These are phyloP conservation scores for Scaptodrosophila lebanonensis DNA, from an alignment of 1,140 invertebrate genomes.

Conservation along the genomic window DNA sequence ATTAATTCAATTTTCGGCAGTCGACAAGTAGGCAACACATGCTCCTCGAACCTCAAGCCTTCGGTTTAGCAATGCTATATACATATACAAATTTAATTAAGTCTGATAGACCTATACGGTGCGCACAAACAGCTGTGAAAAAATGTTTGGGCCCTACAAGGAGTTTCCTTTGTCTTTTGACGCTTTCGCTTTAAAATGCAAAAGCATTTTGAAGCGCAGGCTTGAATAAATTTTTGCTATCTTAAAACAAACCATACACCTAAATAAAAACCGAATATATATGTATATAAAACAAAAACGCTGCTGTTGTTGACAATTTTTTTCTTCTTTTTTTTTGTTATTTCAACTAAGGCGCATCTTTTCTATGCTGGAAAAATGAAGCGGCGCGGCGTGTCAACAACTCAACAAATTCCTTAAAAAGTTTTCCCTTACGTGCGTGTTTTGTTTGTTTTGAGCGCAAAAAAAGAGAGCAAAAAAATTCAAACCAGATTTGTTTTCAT, in stretches of 20 bases:
- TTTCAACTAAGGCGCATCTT: too few species aligned
- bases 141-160: constrained; percentile 27
- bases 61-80: too few species aligned
- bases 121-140: constrained; percentile 47
- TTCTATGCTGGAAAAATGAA: too few species aligned
- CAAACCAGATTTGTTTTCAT: too few species aligned
- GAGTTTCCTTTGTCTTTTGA: constrained; percentile 30
- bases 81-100: constrained; percentile 68
- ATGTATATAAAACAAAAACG: constrained; percentile 56
- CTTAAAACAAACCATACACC: too few species aligned
- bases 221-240: constrained; percentile 66
- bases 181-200: constrained; percentile 61
- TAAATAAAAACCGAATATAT: too few species aligned
- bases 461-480: too few species aligned
- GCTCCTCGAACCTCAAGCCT: too few species aligned
- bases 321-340: constrained; percentile 24
- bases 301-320: constrained; percentile 68
- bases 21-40: constrained; percentile 4
- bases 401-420: constrained; percentile 7
- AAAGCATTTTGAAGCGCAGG: constrained; percentile 49
- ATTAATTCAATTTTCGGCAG: constrained; percentile 24
- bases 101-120: constrained; percentile 50
- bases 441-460: too few species aligned
- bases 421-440: too few species aligned
- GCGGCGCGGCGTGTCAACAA: constrained; percentile 31